These are phyloP conservation scores for Drosophila siamana DNA, from an alignment of 2,888 invertebrate species.

Conservation along the genomic window DNA sequence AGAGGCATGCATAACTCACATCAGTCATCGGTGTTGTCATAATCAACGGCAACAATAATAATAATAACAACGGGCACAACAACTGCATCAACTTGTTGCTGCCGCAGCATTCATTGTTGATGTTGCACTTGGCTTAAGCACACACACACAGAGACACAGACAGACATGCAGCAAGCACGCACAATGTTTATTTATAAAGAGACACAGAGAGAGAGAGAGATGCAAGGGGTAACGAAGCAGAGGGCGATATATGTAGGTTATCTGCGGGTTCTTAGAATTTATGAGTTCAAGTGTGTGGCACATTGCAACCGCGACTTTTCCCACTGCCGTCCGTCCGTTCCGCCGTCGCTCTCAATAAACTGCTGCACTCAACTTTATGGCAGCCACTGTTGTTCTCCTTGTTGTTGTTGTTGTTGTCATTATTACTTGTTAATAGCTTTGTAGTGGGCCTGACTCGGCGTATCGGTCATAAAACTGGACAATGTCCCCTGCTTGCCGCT, in stretches of 20 bases:
- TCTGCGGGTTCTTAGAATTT: conserved; percentile 78
- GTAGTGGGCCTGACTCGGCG: conserved; percentile 52
- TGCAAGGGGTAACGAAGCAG: not conserved
- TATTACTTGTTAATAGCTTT: conserved; percentile 79
- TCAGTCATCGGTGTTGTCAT: conserved; percentile 74
- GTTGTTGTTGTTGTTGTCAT: conserved; percentile 56
- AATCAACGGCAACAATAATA: conserved; percentile 66
- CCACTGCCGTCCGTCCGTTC: conserved; percentile 27
- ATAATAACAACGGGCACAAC: conserved; percentile 34
- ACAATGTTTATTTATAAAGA: conserved; percentile 60
- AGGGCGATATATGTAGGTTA: conserved; percentile 66
- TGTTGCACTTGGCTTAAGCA: conserved; percentile 67
- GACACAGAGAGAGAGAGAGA: too few species aligned
- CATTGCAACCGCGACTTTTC: conserved; percentile 68
- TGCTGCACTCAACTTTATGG: conserved; percentile 44
- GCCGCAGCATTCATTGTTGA: conserved; percentile 49
- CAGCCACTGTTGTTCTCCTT: conserved; percentile 21
- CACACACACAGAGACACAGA: conserved; percentile 29
- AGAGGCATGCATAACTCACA: conserved; percentile 35
- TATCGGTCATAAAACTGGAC: conserved; percentile 73
- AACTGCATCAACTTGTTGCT: conserved; percentile 66
- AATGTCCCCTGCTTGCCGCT: conserved; percentile 15
- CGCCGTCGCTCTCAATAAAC: too few species aligned
- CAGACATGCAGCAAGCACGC: conserved; percentile 38
- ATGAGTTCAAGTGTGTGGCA: conserved; percentile 80